Percentiles rank a stretch among this genome's conserved stretches.
phyloP scores from a whole-genome alignment of 2,797 vertebrate species.

The Neosilurus mollespiculum region DNA sequence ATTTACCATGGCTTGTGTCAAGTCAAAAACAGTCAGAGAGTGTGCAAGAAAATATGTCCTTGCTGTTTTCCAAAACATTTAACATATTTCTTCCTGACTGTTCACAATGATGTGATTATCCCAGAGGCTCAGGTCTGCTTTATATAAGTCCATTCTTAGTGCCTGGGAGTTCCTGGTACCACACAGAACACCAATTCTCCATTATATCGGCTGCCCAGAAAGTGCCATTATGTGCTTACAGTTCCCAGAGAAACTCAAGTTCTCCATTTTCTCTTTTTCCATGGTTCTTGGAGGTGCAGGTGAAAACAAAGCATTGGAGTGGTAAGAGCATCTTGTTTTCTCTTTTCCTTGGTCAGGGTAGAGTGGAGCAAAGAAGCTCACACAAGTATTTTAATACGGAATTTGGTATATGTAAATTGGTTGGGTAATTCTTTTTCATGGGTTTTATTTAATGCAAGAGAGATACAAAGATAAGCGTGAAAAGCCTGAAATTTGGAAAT shows the following conservation, averaged over 20 bases:
- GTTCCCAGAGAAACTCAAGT: slow-evolving; percentile 12
- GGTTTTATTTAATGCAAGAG: not conserved
- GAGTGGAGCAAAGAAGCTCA: not conserved
- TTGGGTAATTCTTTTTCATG: not conserved
- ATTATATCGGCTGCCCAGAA: slow-evolving; percentile 31
- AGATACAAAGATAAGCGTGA: too few species aligned
- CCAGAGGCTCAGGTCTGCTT: slow-evolving; percentile 51
- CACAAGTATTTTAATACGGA: not conserved
- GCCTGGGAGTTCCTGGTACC: slow-evolving; percentile 61
- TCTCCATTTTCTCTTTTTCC: slow-evolving; percentile 3
- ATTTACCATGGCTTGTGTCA: too few species aligned
- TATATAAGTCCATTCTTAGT: slow-evolving; percentile 53
- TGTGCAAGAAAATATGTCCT: not conserved
- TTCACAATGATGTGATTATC: slow-evolving; percentile 2
- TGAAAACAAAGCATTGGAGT: not conserved
- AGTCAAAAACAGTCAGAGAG: not conserved
- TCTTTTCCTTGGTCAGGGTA: not conserved
- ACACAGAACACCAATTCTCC: slow-evolving; percentile 51
- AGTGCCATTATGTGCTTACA: slow-evolving; percentile 34
- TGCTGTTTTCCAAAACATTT: slow-evolving; percentile 5
- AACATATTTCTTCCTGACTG: slow-evolving; percentile 28
- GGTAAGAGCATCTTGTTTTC: not conserved
- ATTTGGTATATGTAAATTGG: not conserved
- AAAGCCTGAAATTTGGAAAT: too few species aligned
- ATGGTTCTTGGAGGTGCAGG: not conserved